Percentiles rank a stretch among this genome's conserved stretches.
These are phyloP conservation scores for Eulithis testata DNA, from an alignment of 2,888 invertebrate species.

Conservation along the genomic window DNA sequence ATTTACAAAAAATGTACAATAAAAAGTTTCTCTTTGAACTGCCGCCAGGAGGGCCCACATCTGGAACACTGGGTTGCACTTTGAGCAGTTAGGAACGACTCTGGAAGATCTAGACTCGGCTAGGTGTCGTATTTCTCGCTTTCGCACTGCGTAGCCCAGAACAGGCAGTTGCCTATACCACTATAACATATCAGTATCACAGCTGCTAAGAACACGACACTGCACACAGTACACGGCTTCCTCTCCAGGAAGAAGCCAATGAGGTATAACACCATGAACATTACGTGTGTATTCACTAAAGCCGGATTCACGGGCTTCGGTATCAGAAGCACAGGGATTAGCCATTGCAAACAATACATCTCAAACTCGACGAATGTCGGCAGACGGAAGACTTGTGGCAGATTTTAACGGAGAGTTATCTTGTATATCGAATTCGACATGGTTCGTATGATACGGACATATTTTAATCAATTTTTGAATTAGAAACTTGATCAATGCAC, in stretches of 20 bases:
- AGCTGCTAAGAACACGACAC: conserved; percentile 96
- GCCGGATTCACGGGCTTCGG: conserved; percentile 99
- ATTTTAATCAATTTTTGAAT: conserved; percentile 41
- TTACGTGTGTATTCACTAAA: conserved; percentile 96
- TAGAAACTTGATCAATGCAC: conserved; percentile 11
- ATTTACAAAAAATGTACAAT: conserved; percentile 72
- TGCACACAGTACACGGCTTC: conserved; percentile 98
- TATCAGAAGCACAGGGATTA: conserved; percentile 97
- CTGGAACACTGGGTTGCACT: conserved; percentile 63
- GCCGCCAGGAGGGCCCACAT: conserved; percentile 27
- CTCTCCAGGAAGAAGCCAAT: conserved; percentile 98
- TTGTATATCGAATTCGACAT: conserved; percentile 65
- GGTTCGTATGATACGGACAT: conserved; percentile 57
- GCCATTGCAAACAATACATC: conserved; percentile 99
- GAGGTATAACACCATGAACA: conserved; percentile 98
- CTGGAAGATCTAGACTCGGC: conserved; percentile 49
- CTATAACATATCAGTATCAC: conserved; percentile 98
- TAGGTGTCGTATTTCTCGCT: conserved; percentile 85
- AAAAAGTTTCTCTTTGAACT: conserved; percentile 44
- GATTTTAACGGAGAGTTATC: conserved; percentile 44
- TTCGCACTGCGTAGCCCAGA: conserved; percentile 94
- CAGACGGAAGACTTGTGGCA: conserved; percentile 27
- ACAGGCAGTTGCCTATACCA: conserved; percentile 96
- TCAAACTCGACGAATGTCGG: conserved; percentile 79
- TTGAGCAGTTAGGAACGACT: conserved; percentile 64